Evolutionary conservation across 2,113 vertebrate species (phyloP), one percentile per base, ranked within the genome.

Genomic region (Salvelinus namaycush): DNA sequence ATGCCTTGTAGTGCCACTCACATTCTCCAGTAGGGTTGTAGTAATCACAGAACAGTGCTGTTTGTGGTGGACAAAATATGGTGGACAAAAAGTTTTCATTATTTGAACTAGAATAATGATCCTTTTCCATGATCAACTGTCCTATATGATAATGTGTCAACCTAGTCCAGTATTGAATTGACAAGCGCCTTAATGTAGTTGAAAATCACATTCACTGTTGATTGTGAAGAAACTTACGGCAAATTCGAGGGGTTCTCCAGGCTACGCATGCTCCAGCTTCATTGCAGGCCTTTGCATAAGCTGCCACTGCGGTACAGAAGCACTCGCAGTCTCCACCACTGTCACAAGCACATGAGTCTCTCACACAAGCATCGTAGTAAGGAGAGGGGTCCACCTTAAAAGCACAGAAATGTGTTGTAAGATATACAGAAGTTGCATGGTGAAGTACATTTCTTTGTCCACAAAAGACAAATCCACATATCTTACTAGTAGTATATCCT

Each of bases 1-100:
- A 98, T 0, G 97, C 92, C 74, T 94, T 94, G 86, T 99, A 99
- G 80, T 98, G 96, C 97, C 97, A 99, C 76, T 95, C 95, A 71
- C 97, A 99, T 75, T 85, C 92, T 18, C 89, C 95, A 49, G 92
- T 76, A 0, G 91, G 85, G 74, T 98, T 98, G 89, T 97, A 98
- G 88, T 96, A 99, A 83, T 98, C 97, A 11, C 97, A 44, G 39
- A 44, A 44, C 39, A 44, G 39, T 44, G 39, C 39, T 44, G 39
- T 44, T 1, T 44, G 39, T 99, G 90, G 98, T 97, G 18, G 97
- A 82, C 65, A 97, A 97, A 99, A 84, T 3, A 69, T 27, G 34
- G n/a, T 22, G 20, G 3, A 20, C 1, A 16, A n/a, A 34, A 44
- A 3, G 1, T n/a, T 18, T 20, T 5, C 16, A 57, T 18, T 6